Base-by-base conservation (phyloP, 2,113 vertebrate species). In the Carassius auratus region DNA sequence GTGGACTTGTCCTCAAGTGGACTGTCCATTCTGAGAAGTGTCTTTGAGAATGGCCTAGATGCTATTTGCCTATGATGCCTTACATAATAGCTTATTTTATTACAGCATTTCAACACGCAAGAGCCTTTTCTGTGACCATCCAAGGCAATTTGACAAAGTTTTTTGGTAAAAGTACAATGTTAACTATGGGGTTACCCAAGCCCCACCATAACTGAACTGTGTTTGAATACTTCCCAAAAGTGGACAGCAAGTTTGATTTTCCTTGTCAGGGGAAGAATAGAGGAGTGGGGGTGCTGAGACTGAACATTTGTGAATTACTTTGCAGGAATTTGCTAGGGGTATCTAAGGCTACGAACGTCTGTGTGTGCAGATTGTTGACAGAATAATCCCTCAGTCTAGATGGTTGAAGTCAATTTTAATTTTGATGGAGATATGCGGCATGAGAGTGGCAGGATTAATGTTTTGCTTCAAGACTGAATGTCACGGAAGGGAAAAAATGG, bases 361-460 rank as follows among this genome's bases (percentile, higher is more conserved):
- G 64, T 38, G 76, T 62, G 79, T 86, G 71, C 76, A 36, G 62
- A 76, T 84, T 19, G 61, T 86, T 86, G 89, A 89, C 86, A 85
- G 85, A 50, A 88, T 93, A 93, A 94, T 93, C 93, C 91, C 55
- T 87, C 88, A 75, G 88, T 86, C 88, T 88, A 87, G 83, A 76
- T 78, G 75, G 82, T 86, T 62, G 78, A 80, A 90, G 90, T 92
- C 89, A 86, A 55, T 91, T 90, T 91, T 92, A 91, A 93, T 91
- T 91, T 84, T 87, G 84, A 88, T 89, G 75, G 88, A 91, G 90
- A 89, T 87, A 88, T 92, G 85, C 89, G 81, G 88, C 88, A 86
- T 92, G 87, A 87, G 87, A 90, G 90, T 89, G 85, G 86, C 81
- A 89, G 92, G 94, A 94, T 94, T 93, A 94, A 89, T 87, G 90